Evolutionary conservation across 2,797 vertebrate species (phyloP).

Genomic region (Gallinago stenura): DNA sequence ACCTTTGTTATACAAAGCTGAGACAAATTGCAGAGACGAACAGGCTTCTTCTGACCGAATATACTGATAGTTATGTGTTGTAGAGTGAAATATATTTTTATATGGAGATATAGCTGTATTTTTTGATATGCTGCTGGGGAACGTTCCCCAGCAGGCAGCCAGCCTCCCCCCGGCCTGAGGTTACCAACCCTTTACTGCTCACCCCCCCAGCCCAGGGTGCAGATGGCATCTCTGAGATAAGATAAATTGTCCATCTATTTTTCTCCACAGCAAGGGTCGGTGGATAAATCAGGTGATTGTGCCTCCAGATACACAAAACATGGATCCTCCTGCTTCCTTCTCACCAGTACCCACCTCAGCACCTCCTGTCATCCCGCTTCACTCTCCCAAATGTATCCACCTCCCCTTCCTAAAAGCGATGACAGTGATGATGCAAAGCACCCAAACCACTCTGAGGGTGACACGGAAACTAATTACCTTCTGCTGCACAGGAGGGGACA

Average conservation of each 20-base stretch:
- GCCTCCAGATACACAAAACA: not conserved
- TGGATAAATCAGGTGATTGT: not conserved
- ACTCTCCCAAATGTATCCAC: not conserved
- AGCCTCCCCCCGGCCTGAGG: not conserved
- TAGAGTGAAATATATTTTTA: not conserved
- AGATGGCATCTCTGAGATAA: not conserved
- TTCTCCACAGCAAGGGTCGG: not conserved
- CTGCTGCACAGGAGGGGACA: not conserved
- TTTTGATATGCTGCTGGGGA: not conserved
- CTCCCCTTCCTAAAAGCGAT: accelerated
- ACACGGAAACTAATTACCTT: constrained; percentile 22
- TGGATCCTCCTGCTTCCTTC: not conserved
- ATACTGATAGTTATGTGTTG: accelerated
- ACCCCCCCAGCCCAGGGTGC: not conserved
- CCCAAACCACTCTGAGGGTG: accelerated
- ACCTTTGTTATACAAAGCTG: not conserved
- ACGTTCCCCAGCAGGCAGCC: not conserved
- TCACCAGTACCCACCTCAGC: not conserved
- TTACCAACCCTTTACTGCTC: not conserved
- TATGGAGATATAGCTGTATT: not conserved
- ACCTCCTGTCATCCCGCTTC: not conserved
- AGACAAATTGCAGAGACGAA: not conserved
- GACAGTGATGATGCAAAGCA: not conserved
- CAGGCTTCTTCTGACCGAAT: not conserved
- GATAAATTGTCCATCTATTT: not conserved